These are phyloP conservation scores for Antechinus stuartii DNA, from an alignment of 2,113 vertebrate species.

Conservation along the genomic window DNA sequence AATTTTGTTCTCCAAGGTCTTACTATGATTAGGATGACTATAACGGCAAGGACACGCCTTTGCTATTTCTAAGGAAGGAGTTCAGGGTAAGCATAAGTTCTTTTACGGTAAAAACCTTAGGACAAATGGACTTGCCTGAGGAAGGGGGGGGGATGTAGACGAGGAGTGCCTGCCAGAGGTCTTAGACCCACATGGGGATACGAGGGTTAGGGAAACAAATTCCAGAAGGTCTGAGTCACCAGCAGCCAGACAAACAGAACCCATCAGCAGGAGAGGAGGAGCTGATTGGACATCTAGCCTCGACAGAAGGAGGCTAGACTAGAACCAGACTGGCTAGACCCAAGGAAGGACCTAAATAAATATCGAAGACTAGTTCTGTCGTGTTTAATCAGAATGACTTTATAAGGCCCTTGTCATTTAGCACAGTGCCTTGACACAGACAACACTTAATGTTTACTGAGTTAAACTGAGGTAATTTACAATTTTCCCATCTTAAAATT, in stretches of 20 bases:
- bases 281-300: not conserved
- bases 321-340: not conserved
- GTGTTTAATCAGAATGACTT: not conserved
- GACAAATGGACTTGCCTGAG: not conserved
- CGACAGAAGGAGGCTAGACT: not conserved
- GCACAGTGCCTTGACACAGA: not conserved
- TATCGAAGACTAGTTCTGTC: not conserved
- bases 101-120: not conserved
- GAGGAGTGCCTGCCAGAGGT: not conserved
- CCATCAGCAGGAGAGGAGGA: not conserved
- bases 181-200: not conserved
- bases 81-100: not conserved
- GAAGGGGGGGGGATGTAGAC: not conserved
- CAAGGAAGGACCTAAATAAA: not conserved
- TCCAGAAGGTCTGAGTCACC: not conserved
- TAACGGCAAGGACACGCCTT: not conserved
- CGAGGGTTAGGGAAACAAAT: not conserved
- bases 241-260: not conserved
- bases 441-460: not conserved
- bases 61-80: not conserved
- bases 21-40: not conserved
- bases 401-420: not conserved
- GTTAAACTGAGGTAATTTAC: not conserved
- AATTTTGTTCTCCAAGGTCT: not conserved
- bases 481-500: not conserved